These are phyloP conservation scores for Apostichopus leukothele DNA, from an alignment of 53 echinoderm and acorn worm genomes.

Conservation along the genomic window DNA sequence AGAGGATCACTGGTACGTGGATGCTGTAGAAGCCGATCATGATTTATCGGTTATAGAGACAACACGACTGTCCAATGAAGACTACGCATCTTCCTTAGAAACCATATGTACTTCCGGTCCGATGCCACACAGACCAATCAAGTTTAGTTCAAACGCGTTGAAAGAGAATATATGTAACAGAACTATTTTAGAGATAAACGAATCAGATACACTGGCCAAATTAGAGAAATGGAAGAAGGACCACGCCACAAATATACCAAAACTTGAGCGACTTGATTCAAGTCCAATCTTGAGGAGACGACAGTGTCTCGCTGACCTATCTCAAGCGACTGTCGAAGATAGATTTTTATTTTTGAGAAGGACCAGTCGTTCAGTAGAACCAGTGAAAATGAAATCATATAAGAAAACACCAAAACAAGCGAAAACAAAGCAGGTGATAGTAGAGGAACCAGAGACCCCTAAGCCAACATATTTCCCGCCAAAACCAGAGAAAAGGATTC, in stretches of 20 bases:
- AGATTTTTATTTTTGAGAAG: constrained; percentile 7
- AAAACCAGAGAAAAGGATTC: not conserved
- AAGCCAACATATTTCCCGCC: too few species aligned
- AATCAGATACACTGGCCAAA: constrained; percentile 40
- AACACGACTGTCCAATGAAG: constrained; percentile 56
- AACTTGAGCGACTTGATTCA: constrained; percentile 33
- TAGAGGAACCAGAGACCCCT: not conserved
- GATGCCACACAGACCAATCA: constrained; percentile 48
- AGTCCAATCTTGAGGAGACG: not conserved
- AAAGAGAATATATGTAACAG: constrained; percentile 62
- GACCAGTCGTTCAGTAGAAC: constrained; percentile 1
- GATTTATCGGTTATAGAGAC: constrained; percentile 59
- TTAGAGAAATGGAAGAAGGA: not conserved
- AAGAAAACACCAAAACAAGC: not conserved
- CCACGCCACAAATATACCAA: not conserved
- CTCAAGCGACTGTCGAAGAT: not conserved
- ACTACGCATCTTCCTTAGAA: constrained; percentile 55
- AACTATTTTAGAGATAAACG: constrained; percentile 51
- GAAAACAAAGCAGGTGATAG: not conserved
- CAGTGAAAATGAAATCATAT: not conserved
- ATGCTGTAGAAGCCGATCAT: constrained; percentile 55
- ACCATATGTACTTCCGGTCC: constrained; percentile 47
- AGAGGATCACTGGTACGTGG: constrained; percentile 55
- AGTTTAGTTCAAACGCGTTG: constrained; percentile 58
- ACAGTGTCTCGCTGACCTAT: not conserved